Evolutionary conservation across 2,888 invertebrate genomes (phyloP), one percentile per base, ranked within the genome.

Genomic region (Andricus quercusramuli): DNA sequence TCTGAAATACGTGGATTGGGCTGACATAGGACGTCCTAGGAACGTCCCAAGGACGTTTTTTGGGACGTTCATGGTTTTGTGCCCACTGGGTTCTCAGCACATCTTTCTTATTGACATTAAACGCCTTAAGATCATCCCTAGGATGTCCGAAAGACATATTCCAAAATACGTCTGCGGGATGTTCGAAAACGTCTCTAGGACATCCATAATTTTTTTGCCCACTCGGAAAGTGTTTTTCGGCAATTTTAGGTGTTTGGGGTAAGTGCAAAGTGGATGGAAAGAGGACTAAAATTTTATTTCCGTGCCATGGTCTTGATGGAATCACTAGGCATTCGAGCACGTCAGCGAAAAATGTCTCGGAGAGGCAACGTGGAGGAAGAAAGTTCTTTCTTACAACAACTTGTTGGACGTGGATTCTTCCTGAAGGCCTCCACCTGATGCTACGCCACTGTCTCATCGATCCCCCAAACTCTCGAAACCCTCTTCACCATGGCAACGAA

Each of bases 401-500:
- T 90, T 90, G 90, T 90, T 90, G 90, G 90, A 90, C 89, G 89
- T 84, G 83, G 83, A 56, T 70, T 51, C 51, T 29, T 47, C 5
- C 13, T 56, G 9, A 80, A 83, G 80, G 83, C 86, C 83, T 88
- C 90, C 90, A 90, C 91, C 91, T 91, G 90, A 90, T 91, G 90
- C 89, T 91, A 92, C 92, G 91, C 90, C 89, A 91, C 91, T 92
- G 92, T 86, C 87, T 82, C 90, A 92, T 92, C 92, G 92, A 92
- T 92, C 89, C 89, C 90, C 89, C 90, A 89, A 91, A 90, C 90
- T 88, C 86, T 85, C 80, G 85, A 85, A 80, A 83, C 83, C 87
- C 87, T 86, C 83, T 88, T 91, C 80, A 83, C 85, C 88, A 90
- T 90, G 85, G 82, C 86, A 82, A 90, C 90, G 87, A 89, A 86